phyloP scores from a whole-genome alignment of 1,140 invertebrate species.

The Lasioglossum albipes region DNA sequence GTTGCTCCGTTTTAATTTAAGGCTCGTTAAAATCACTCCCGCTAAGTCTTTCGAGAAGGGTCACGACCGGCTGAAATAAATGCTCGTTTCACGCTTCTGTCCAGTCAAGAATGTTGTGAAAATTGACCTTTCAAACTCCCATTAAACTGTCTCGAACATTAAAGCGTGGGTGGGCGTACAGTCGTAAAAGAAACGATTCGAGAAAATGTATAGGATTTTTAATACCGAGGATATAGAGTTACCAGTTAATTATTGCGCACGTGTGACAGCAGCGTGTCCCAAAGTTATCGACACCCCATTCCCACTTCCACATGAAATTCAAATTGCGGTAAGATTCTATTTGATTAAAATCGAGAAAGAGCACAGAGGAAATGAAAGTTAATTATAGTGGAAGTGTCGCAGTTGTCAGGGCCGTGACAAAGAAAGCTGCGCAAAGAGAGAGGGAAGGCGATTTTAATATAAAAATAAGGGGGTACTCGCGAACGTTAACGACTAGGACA shows the following conservation, averaged over 20 bases:
- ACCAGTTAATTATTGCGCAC: too few species aligned
- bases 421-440: constrained; percentile 1
- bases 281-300: too few species aligned
- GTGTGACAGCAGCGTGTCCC: too few species aligned
- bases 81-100: constrained; percentile 56
- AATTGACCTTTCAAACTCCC: constrained; percentile 54
- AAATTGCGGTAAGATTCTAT: too few species aligned
- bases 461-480: constrained; percentile 74
- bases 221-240: neutral
- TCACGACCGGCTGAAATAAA: constrained; percentile 8
- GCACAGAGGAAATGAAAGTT: too few species aligned
- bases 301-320: too few species aligned
- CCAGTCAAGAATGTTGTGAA: constrained; percentile 49
- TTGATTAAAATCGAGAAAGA: too few species aligned
- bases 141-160: constrained; percentile 42
- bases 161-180: neutral
- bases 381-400: too few species aligned
- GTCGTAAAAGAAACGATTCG: constrained; percentile 35
- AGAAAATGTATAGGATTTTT: neutral
- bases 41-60: neutral
- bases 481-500: constrained; percentile 72
- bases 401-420: constrained; percentile 59
- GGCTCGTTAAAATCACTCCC: neutral
- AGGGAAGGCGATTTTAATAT: constrained; percentile 71
- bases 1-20: neutral